Percentiles rank a stretch among this genome's conserved stretches.
phyloP scores from a whole-genome alignment of 1,140 invertebrate genomes.

The Brachystomella parvula region DNA sequence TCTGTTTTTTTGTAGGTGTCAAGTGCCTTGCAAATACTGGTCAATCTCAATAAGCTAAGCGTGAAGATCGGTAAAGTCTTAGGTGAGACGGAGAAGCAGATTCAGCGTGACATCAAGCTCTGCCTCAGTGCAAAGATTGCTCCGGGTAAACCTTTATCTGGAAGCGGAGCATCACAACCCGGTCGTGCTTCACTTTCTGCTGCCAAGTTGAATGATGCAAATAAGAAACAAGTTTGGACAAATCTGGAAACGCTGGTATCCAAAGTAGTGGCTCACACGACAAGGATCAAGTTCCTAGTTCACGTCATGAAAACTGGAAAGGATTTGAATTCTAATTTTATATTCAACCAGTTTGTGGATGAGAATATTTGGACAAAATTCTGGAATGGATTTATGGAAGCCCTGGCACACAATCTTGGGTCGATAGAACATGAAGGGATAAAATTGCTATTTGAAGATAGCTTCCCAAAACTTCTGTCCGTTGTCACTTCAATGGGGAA shows the following conservation, averaged over 20 bases:
- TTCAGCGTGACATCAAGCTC: constrained; percentile 26
- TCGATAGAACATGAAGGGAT: constrained; percentile 51
- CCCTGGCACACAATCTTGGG: constrained; percentile 29
- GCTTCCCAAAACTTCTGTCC: constrained; percentile 75
- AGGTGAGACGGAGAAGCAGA: constrained; percentile 23
- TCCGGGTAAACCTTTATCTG: background rate
- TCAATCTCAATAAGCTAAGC: constrained; percentile 32
- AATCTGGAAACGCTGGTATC: constrained; percentile 24
- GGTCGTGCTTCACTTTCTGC: constrained; percentile 16
- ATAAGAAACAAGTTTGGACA: constrained; percentile 23
- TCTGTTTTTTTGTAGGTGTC: constrained; percentile 18
- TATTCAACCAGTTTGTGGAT: constrained; percentile 19
- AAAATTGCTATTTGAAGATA: constrained; percentile 78
- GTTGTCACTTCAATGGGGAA: constrained; percentile 42
- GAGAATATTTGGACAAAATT: constrained; percentile 32
- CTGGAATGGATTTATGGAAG: constrained; percentile 35
- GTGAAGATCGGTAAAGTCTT: constrained; percentile 29
- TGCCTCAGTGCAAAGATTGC: background rate
- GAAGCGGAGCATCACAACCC: background rate
- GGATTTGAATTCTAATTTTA: constrained; percentile 23
- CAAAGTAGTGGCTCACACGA: constrained; percentile 22
- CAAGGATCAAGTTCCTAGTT: constrained; percentile 30
- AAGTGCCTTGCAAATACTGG: constrained; percentile 33
- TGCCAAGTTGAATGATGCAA: background rate
- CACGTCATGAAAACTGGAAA: constrained; percentile 20